Evolutionary conservation across 2,797 vertebrate genomes (phyloP), one percentile per base, ranked within the genome.

Genomic region (Melanotaenia maccullochi): DNA sequence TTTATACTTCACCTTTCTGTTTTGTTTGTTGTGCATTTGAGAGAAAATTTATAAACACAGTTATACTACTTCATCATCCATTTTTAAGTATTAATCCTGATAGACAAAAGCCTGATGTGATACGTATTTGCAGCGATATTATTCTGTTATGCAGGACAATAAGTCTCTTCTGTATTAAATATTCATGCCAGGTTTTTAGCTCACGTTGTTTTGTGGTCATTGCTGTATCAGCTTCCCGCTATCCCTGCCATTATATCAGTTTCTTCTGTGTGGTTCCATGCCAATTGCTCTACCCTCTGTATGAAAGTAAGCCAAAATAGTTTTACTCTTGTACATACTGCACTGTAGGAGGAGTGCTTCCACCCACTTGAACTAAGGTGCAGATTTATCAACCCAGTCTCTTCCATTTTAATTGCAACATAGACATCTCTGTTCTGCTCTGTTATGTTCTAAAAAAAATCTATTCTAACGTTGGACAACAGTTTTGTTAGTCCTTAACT

Each of bases 321-420:
- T 69, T 32, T 20, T 64, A 11, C 20, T 56, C 3, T 24, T 59
- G 65, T 56, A 74, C 16, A 2, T 47, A 28, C 22, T 75, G 51
- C 60, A 24, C 57, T 60, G 25, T 5, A 5, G n/a, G 32, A 64
- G 5, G 28, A 42, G 9, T 30, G 1, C 28, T 14, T 54, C 12
- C 0, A 0, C 69, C 49, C 54, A 8, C 12, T 20, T 30, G 0
- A 75, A 61, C 0, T 3, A 30, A 56, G 4, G 3, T 14, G 30
- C 4, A 51, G 18, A 18, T 56, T 28, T 28, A 18, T 63, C 40
- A 20, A 36, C 16, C 2, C 2, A 22, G 22, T 22, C 11, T 13
- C 5, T 9, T 14, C 24, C 25, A 52, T 24, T 24, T 52, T 16
- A 1, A 22, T 42, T 16, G 32, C 36, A 56, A 38, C 52, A 56